These are phyloP conservation scores for Meloidogyne exigua DNA, from an alignment of 1,140 invertebrate species.

Conservation along the genomic window DNA sequence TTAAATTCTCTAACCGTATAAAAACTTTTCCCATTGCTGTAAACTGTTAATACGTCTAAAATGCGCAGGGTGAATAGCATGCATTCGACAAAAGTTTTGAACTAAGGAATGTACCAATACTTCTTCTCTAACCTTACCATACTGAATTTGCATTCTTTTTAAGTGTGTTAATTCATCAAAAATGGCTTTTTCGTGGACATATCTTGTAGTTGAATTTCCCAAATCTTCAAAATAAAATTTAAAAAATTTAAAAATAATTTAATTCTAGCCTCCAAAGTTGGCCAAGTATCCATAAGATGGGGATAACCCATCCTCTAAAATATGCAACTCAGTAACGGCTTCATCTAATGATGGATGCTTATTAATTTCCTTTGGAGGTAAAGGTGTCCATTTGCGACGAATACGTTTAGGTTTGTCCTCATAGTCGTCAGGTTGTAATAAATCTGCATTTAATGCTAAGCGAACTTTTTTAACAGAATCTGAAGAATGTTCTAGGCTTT, in stretches of 20 bases:
- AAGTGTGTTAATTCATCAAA: conserved; percentile 89
- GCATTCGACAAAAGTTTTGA: conserved; percentile 78
- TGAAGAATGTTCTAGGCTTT: neutral
- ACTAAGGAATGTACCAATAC: conserved; percentile 80
- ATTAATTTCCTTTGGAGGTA: neutral
- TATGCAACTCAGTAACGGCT: conserved; percentile 28
- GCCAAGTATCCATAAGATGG: neutral
- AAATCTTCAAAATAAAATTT: neutral
- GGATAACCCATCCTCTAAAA: conserved; percentile 21
- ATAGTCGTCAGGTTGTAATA: neutral
- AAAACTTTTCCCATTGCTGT: conserved; percentile 83
- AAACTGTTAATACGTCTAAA: conserved; percentile 70
- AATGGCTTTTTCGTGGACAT: conserved; percentile 76
- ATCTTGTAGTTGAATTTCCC: conserved; percentile 27
- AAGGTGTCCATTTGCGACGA: conserved; percentile 4
- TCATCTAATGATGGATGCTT: neutral
- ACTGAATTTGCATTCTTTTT: conserved; percentile 84
- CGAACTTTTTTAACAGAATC: conserved; percentile 7
- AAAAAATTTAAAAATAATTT: neutral
- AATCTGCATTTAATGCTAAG: neutral
- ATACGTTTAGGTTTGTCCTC: conserved; percentile 4
- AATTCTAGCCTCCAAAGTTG: neutral
- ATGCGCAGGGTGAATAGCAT: conserved; percentile 72
- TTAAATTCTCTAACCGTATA: conserved; percentile 72
- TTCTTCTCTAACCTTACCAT: conserved; percentile 81